Base-by-base conservation (phyloP, 2,888 invertebrate species). In the Pachliopta kotzebuea region DNA sequence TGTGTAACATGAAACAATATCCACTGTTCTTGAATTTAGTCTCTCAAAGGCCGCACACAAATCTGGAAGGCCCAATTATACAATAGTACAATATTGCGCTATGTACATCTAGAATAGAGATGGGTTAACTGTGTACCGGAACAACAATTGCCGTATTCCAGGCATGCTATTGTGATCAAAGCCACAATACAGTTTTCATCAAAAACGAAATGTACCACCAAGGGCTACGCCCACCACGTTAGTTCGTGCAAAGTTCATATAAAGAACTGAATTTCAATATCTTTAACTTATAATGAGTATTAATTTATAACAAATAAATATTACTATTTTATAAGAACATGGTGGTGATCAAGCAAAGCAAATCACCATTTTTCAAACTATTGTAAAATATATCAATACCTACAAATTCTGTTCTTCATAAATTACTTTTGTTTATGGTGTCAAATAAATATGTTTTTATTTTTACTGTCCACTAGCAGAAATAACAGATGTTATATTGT, bases 181-280 rank as follows among this genome's bases (percentile, higher is more conserved):
- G 65, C 65, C 65, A 61, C 60, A 65, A 61, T 61, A 65, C 60
- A 65, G 60, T 61, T 60, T 65, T 60, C 57, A 65, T 65, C 60
- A 65, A 65, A 65, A 61, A 61, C 29, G 56, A 65, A 60, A 29
- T 49, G 45, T 31, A 37, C 45, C 57, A 53, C 29, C 57, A 61
- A 45, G 62, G 56, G 56, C 56, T 60, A 9, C 42, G 57, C 57
- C 52, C 45, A 53, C 29, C 42, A 54, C 57, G 54, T 57, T 65
- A 61, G 54, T 65, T 65, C 57, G 61, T 57, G 53, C 60, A n/a
- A 20, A 61, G 31, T 56, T 60, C 55, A 65, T 45, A 37, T 45
- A 11, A 49, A 65, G 56, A 61, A 53, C 31, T 65, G 42, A 50
- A 52, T 21, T 45, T n/a, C 56, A 37, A 37, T 56, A 37, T 64